Evolutionary conservation across 92 coral and sea anemone species (phyloP).

Genomic region (Epizoanthus ramosus): DNA sequence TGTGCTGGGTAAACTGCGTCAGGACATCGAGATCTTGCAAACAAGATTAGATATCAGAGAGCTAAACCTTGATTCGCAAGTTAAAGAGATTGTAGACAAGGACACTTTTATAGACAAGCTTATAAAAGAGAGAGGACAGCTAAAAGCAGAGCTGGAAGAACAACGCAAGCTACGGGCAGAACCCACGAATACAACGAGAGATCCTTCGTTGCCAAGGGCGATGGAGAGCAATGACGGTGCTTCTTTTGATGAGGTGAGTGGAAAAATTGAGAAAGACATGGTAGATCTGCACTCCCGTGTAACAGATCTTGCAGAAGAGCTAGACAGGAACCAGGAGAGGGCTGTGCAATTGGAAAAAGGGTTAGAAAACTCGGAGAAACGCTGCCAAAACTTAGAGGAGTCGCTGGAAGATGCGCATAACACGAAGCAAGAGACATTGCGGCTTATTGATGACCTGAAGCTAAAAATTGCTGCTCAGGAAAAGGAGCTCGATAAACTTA

Average conservation of each 20-base stretch:
- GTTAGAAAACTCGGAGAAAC: constrained; percentile 50
- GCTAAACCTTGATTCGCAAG: constrained; percentile 48
- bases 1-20: constrained; percentile 17
- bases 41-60: constrained; percentile 45
- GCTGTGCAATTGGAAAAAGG: constrained; percentile 44
- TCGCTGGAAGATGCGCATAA: constrained; percentile 33
- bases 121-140: constrained; percentile 1
- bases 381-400: constrained; percentile 38
- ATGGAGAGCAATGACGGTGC: neutral
- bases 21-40: constrained; percentile 51
- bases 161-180: neutral
- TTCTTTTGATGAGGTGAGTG: constrained; percentile 7
- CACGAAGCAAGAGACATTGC: constrained; percentile 30
- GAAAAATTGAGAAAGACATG: neutral
- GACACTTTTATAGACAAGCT: constrained; percentile 43
- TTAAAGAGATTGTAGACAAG: constrained; percentile 51
- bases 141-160: constrained; percentile 30
- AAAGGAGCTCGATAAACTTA: constrained; percentile 57
- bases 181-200: neutral
- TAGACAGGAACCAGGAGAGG: constrained; percentile 52
- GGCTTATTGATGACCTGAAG: constrained; percentile 42
- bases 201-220: neutral
- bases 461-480: constrained; percentile 45
- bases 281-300: constrained; percentile 7
- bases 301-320: constrained; percentile 24